Percentiles rank a stretch among this genome's conserved stretches.
Evolutionary conservation across 64 coral and sea anemone genomes (phyloP).

Genomic region (Dendronephthya gigantea): DNA sequence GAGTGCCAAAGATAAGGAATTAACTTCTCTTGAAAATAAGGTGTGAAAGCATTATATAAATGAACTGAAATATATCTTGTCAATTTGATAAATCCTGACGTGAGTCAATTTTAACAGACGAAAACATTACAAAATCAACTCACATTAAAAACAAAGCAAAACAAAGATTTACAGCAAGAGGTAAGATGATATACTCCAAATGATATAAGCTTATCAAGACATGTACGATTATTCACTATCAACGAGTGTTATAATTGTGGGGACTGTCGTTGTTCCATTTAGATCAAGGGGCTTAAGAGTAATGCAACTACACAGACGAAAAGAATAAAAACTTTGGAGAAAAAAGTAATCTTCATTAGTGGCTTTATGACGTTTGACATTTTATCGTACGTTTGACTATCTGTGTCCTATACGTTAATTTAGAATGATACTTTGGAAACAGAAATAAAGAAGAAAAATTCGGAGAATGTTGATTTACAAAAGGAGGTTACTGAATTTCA

Average conservation of each 20-base stretch:
- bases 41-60: neutral
- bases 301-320: constrained; percentile 51
- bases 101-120: constrained; percentile 9
- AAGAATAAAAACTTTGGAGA: constrained; percentile 32
- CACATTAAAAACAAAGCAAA: constrained; percentile 42
- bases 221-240: neutral
- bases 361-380: neutral
- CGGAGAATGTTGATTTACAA: constrained; percentile 3
- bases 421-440: constrained; percentile 22
- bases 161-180: constrained; percentile 67
- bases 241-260: neutral
- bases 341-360: constrained; percentile 23
- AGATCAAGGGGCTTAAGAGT: constrained; percentile 49
- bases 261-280: neutral
- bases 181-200: neutral
- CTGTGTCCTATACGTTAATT: neutral
- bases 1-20: constrained; percentile 16
- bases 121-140: constrained; percentile 51
- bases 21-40: constrained; percentile 34
- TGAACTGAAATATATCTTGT: neutral
- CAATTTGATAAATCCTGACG: neutral
- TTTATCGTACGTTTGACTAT: neutral
- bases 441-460: neutral
- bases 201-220: neutral
- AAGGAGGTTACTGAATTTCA: neutral